A percentile compares a stretch with the other conserved stretches of the same genome.
phyloP scores from a whole-genome alignment of 2,888 invertebrate genomes.

The Synanthedon vespiformis region DNA sequence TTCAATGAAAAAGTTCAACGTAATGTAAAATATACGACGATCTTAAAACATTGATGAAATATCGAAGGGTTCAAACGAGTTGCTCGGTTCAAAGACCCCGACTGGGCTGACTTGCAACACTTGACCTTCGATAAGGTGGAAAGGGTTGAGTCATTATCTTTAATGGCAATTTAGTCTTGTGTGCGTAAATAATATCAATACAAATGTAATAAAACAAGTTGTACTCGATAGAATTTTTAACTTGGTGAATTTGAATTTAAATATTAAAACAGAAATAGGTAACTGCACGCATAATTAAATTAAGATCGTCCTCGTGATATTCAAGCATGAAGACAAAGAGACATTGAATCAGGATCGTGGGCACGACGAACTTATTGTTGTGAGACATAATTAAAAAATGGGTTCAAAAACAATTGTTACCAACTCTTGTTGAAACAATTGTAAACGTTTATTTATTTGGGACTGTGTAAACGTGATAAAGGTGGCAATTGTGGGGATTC shows the following conservation, averaged over 20 bases:
- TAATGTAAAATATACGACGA: not conserved
- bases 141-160: slow-evolving; percentile 19
- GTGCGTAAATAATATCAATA: not conserved
- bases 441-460: no score
- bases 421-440: no score
- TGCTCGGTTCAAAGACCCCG: slow-evolving; percentile 18
- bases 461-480: no score
- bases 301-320: not conserved
- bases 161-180: slow-evolving; percentile 5
- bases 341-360: not conserved
- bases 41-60: slow-evolving; percentile 5
- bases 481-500: no score
- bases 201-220: not conserved
- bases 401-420: no score
- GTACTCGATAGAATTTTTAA: not conserved
- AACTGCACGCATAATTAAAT: not conserved
- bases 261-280: not conserved
- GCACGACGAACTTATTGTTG: not conserved
- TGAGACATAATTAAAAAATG: not conserved
- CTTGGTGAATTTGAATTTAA: no score
- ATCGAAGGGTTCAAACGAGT: slow-evolving; percentile 6
- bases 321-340: not conserved
- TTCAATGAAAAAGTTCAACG: no score
- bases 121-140: slow-evolving; percentile 36
- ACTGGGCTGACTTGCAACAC: slow-evolving; percentile 11